phyloP scores from a whole-genome alignment of 2,888 invertebrate genomes.

The Caenorhabditis plicata region DNA sequence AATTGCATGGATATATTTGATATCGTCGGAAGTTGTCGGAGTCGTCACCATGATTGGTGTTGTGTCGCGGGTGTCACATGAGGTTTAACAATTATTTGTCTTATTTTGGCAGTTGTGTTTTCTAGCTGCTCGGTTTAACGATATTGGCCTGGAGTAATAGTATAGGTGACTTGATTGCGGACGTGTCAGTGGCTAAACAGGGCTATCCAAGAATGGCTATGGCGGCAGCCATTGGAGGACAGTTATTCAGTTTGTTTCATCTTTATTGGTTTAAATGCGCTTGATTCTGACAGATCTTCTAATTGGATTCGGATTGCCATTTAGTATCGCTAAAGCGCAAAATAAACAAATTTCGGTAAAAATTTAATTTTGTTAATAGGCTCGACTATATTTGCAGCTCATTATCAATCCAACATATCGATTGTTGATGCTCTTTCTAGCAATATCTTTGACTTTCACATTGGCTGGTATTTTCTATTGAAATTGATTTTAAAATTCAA shows the following conservation, averaged over 20 bases:
- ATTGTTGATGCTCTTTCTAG: conserved; percentile 27
- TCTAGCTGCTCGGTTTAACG: conserved; percentile 72
- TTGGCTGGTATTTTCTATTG: conserved; percentile 8
- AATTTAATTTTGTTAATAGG: not conserved
- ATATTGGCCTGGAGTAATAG: conserved; percentile 75
- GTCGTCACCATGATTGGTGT: conserved; percentile 72
- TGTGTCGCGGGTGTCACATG: conserved; percentile 66
- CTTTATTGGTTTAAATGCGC: not conserved
- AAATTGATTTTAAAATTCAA: not conserved
- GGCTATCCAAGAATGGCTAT: conserved; percentile 75
- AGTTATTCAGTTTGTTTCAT: conserved; percentile 72
- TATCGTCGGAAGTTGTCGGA: conserved; percentile 73
- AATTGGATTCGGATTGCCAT: conserved; percentile 56
- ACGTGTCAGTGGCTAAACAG: conserved; percentile 72
- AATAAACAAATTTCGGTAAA: conserved; percentile 46
- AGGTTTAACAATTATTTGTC: conserved; percentile 8
- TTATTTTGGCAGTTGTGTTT: not conserved
- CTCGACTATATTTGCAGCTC: conserved; percentile 12
- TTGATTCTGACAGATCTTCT: conserved; percentile 42
- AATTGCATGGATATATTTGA: conserved; percentile 72
- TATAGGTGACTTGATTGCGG: conserved; percentile 73
- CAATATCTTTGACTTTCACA: conserved; percentile 15
- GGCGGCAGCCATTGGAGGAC: conserved; percentile 75
- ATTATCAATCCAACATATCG: conserved; percentile 27
- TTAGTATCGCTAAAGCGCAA: conserved; percentile 47